Evolutionary conservation across 1,140 invertebrate species (phyloP), one percentile per base, ranked within the genome.

Genomic region (Antheraea pernyi): DNA sequence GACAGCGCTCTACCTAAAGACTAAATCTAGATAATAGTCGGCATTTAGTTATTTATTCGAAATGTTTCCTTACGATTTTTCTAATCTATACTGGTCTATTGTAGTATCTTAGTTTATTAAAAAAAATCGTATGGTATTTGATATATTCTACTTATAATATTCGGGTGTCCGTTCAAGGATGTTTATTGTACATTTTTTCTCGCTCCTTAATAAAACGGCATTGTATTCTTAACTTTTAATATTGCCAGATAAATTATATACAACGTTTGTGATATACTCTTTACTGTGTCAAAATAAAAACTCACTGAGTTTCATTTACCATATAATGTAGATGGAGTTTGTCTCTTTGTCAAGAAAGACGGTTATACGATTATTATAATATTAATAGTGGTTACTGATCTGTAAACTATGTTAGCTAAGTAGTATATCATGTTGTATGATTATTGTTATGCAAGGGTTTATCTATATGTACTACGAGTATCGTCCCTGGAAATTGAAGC

Each of bases 1-100:
- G 96, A 97, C 80, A 96, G 95, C 75, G 96, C 96, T 48, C 89
- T 97, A 76, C 96, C 96, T 18, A 97, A 97, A 90, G 96, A 96
- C 88, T 96, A 94, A 95, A 19, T 63, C 19, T n/a, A 30, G 10
- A 36, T 3, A n/a, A 37, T 60, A 60, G 5, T n/a, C 62, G 5
- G 60, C 60, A 61, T 61, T 61, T 61, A 61, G 60, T 61, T 61
- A 22, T 61, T 13, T 16, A 53, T 53, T 53, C 4, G 13, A 53
- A 16, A 53, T 53, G 16, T 53, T n/a, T 42, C 39, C 39, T 42
- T 42, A 1, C 46, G 16, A 53, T 53, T 53, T 53, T 16, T 53
- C 46, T 53, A 53, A 53, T 53, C 9, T 53, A 53, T 16, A 53
- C 39, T 42, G 0, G 6, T 53, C 5, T 53, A 53, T 53, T 53